These are phyloP conservation scores for Noctua pronuba DNA, from an alignment of 2,888 invertebrate genomes.

Conservation along the genomic window DNA sequence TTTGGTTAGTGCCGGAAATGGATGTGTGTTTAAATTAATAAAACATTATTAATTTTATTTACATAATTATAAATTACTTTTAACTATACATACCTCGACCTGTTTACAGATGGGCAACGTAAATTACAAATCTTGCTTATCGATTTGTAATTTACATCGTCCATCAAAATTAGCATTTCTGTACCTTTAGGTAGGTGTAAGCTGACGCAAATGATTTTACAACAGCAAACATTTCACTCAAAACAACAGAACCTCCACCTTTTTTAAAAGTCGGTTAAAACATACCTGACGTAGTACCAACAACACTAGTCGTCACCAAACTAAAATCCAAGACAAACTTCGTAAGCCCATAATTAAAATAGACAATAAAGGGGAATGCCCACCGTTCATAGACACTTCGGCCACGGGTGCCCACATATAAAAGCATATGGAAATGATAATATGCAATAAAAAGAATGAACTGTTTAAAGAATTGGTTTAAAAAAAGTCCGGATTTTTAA, in stretches of 20 bases:
- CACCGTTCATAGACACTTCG: too few species aligned
- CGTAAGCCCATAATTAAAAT: conserved; percentile 72
- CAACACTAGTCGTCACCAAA: conserved; percentile 23
- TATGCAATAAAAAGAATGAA: too few species aligned
- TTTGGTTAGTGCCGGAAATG: not conserved
- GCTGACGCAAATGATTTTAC: not conserved
- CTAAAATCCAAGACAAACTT: conserved; percentile 50
- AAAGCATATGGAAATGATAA: too few species aligned
- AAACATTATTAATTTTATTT: not conserved
- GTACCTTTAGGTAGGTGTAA: not conserved
- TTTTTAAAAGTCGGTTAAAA: not conserved
- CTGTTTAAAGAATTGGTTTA: too few species aligned
- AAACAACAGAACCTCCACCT: not conserved
- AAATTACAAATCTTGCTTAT: too few species aligned
- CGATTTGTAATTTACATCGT: not conserved
- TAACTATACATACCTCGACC: not conserved
- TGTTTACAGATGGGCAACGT: not conserved
- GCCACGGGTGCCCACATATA: too few species aligned
- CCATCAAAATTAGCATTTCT: not conserved
- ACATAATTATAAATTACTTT: not conserved
- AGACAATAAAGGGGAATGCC: conserved; percentile 76
- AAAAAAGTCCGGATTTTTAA: too few species aligned
- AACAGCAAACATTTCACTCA: not conserved
- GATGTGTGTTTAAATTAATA: too few species aligned
- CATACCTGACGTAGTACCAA: conserved; percentile 1